These are phyloP conservation scores for Sisor rabdophorus DNA, from an alignment of 2,113 vertebrate genomes.

Conservation along the genomic window DNA sequence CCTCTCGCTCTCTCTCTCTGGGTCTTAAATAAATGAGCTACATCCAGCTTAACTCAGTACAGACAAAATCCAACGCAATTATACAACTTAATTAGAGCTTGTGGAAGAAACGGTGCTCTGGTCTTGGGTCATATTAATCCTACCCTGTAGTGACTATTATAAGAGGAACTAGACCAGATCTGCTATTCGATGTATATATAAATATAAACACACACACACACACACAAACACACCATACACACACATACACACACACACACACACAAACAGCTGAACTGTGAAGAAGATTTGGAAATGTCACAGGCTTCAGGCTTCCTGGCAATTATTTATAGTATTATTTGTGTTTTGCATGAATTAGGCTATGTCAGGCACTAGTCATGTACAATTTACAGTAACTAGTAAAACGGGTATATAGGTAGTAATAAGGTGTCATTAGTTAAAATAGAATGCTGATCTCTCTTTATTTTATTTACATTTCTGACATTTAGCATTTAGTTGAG, in stretches of 20 bases:
- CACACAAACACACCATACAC: not conserved
- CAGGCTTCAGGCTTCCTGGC: not conserved
- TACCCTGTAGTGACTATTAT: constrained; percentile 4
- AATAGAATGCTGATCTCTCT: not conserved
- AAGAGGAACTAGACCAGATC: constrained; percentile 17
- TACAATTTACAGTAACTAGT: not conserved
- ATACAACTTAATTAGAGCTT: constrained; percentile 12
- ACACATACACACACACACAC: not conserved
- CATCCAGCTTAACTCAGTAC: not conserved
- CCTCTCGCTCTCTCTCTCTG: not conserved
- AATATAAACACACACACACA: not conserved
- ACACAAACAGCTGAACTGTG: not conserved
- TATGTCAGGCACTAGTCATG: not conserved
- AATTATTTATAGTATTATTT: not conserved
- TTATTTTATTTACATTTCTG: no score
- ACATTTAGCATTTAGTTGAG: no score
- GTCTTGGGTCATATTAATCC: not conserved
- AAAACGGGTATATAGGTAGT: not conserved
- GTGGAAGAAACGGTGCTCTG: not conserved
- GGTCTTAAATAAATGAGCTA: not conserved
- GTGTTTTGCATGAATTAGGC: not conserved
- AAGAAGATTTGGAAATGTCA: not conserved
- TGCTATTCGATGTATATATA: not conserved
- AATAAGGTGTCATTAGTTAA: not conserved
- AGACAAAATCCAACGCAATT: not conserved